Conservation (phyloP, 2,797 vertebrate genomes). For the Sebastes iracundus region DNA sequence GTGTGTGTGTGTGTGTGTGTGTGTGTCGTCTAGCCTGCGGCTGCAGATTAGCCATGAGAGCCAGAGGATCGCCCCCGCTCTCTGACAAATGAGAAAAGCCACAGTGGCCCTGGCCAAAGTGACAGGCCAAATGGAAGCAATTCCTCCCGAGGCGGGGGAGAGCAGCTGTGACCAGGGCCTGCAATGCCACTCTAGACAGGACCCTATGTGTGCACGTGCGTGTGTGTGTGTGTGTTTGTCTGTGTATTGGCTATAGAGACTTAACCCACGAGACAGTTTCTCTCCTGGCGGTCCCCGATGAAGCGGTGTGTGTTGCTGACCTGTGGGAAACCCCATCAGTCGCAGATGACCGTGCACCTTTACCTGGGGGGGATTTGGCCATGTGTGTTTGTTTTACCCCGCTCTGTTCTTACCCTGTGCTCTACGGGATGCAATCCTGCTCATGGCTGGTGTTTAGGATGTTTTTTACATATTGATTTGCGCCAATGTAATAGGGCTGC, state of each 20-base stretch:
- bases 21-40: conserved; percentile 63
- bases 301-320: conserved; percentile 67
- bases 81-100: conserved; percentile 87
- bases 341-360: conserved; percentile 37
- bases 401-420: neutral
- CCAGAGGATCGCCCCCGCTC: conserved; percentile 77
- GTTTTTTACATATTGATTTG: conserved; percentile 11
- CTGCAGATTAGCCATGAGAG: conserved; percentile 80
- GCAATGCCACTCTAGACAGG: conserved; percentile 73
- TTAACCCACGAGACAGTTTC: conserved; percentile 75
- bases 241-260: conserved; percentile 48
- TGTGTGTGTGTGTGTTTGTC: conserved; percentile 9
- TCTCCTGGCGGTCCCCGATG: conserved; percentile 66
- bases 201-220: conserved; percentile 31
- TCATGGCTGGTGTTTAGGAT: neutral
- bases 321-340: conserved; percentile 71
- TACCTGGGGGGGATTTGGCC: conserved; percentile 35
- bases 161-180: conserved; percentile 84
- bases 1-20: neutral
- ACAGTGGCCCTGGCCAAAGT: conserved; percentile 79
- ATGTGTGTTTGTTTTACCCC: conserved; percentile 47
- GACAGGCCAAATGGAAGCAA: conserved; percentile 89
- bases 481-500: neutral
- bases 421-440: neutral
- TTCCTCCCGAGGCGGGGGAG: conserved; percentile 84